phyloP scores from a whole-genome alignment of 1,140 invertebrate species.

The Kradibia gibbosae region DNA sequence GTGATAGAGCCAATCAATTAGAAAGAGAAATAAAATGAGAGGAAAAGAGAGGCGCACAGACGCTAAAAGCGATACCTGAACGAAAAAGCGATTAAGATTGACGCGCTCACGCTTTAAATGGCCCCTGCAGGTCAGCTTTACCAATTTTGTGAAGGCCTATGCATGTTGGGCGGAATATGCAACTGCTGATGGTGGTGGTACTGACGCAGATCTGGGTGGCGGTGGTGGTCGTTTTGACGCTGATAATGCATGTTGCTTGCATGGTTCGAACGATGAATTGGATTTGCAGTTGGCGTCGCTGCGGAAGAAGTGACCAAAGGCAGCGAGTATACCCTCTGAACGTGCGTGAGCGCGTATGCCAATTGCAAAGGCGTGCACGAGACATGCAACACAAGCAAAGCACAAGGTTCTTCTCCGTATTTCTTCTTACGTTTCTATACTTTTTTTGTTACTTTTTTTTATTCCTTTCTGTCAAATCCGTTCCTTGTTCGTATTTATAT shows the following conservation, averaged over 20 bases:
- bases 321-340: constrained; percentile 74
- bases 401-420: constrained; percentile 58
- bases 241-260: constrained; percentile 51
- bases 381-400: constrained; percentile 73
- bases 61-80: constrained; percentile 47
- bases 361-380: constrained; percentile 55
- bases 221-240: constrained; percentile 56
- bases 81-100: constrained; percentile 52
- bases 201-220: constrained; percentile 49
- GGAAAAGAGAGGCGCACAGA: too few species aligned
- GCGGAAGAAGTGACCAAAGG: constrained; percentile 69
- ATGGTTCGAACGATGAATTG: constrained; percentile 71
- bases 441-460: neutral
- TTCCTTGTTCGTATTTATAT: neutral
- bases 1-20: constrained; percentile 40
- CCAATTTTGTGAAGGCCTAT: constrained; percentile 69
- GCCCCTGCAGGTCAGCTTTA: constrained; percentile 55
- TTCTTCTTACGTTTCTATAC: constrained; percentile 31
- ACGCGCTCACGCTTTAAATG: constrained; percentile 49
- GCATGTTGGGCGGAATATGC: constrained; percentile 67
- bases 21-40: constrained; percentile 48
- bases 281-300: constrained; percentile 61
- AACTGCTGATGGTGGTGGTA: constrained; percentile 64
- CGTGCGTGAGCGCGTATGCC: constrained; percentile 53
- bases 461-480: neutral